Conservation (phyloP, 2,113 vertebrate genomes). For the Corapipo altera region DNA sequence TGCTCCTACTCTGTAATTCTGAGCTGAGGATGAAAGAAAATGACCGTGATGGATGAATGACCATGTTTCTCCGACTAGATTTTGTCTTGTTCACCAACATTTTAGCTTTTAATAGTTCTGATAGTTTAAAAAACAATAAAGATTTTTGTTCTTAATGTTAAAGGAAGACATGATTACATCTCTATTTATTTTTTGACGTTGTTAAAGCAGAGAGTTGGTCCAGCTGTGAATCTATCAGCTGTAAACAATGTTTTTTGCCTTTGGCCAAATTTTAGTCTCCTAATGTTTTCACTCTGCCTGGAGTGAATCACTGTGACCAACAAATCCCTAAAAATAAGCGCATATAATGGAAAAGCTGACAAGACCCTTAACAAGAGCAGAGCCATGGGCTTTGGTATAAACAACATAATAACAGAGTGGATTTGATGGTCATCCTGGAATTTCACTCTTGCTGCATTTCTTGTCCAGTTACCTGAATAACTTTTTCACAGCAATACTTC, state of each 20-base stretch:
- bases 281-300: constrained; percentile 10
- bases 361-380: constrained; percentile 13
- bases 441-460: constrained; percentile 11
- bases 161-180: background rate
- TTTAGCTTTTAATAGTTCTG: background rate
- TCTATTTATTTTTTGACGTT: constrained; percentile 15
- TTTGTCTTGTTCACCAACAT: background rate
- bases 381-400: constrained; percentile 16
- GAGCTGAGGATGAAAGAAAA: background rate
- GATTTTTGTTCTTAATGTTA: background rate
- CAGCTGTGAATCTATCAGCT: constrained; percentile 29
- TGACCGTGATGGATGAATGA: background rate
- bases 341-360: constrained; percentile 31
- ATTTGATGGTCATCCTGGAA: constrained; percentile 28
- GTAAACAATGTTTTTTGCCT: constrained; percentile 24
- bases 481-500: background rate
- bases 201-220: background rate
- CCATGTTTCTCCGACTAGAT: background rate
- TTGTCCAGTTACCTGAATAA: background rate
- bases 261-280: constrained; percentile 12
- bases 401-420: constrained; percentile 13
- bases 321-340: constrained; percentile 37
- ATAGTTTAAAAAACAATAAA: background rate
- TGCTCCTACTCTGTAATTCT: background rate
- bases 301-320: constrained; percentile 32